Percentiles rank a stretch among this genome's conserved stretches.
Evolutionary conservation across 2,888 invertebrate species (phyloP).

Genomic region (Lasioglossum marginatum): DNA sequence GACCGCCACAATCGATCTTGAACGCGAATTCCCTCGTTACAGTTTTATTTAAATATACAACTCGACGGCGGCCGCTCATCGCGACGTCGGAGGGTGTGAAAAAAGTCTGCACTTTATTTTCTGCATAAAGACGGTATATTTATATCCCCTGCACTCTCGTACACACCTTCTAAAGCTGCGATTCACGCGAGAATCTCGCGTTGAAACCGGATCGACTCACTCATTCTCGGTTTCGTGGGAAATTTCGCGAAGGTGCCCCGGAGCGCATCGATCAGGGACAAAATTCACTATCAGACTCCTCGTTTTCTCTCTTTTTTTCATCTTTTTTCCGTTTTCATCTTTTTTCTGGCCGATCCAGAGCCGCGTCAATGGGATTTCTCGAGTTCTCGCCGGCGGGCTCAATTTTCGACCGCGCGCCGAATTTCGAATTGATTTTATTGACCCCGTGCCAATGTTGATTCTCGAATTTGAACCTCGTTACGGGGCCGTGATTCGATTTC

Average conservation of each 20-base stretch:
- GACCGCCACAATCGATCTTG: background rate
- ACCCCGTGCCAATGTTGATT: background rate
- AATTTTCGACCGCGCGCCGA: background rate
- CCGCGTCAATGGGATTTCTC: background rate
- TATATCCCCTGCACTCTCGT: background rate
- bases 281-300: background rate
- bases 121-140: background rate
- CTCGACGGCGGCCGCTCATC: no score
- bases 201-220: background rate
- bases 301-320: background rate
- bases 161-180: background rate
- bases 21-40: background rate
- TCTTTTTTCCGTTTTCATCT: background rate
- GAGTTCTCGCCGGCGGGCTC: background rate
- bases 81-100: background rate
- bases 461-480: background rate
- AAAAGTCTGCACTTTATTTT: background rate
- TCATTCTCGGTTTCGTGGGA: background rate
- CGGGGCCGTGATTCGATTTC: background rate
- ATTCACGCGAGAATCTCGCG: background rate
- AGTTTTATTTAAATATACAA: background rate
- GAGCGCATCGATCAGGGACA: background rate
- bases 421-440: conserved; percentile 11
- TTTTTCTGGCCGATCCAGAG: no score
- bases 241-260: no score